Conservation (phyloP, 1,140 invertebrate genomes). For the Micrasema longulum region DNA sequence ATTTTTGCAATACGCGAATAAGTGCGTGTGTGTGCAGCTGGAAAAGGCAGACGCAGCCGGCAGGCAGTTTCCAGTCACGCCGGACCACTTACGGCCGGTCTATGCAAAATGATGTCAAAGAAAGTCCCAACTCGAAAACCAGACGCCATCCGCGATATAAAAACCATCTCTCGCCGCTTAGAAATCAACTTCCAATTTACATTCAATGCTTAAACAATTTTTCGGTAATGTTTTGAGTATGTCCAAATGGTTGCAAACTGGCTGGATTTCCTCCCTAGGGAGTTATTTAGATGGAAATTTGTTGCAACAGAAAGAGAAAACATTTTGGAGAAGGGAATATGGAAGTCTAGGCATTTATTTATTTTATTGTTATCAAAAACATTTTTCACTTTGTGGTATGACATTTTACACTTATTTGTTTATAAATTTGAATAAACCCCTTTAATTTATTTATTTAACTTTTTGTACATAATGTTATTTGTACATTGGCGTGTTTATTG, state of each 20-base stretch:
- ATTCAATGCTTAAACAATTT: neutral
- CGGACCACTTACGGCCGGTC: constrained; percentile 48
- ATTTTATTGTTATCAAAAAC: too few species aligned
- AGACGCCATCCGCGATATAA: constrained; percentile 35
- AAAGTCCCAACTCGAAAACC: constrained; percentile 51
- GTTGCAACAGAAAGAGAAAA: too few species aligned
- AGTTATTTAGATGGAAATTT: too few species aligned
- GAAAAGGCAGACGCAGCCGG: constrained; percentile 1
- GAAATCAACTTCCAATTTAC: constrained; percentile 10
- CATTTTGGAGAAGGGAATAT: too few species aligned
- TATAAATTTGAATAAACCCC: neutral
- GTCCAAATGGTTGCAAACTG: too few species aligned
- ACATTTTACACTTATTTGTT: too few species aligned
- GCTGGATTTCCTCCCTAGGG: too few species aligned
- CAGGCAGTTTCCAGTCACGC: constrained; percentile 26
- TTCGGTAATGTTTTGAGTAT: too few species aligned
- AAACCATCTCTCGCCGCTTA: constrained; percentile 41
- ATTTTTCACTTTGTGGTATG: too few species aligned
- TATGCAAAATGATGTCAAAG: constrained; percentile 55
- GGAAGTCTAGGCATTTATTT: too few species aligned
- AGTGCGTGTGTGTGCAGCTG: neutral
- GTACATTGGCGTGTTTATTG: too few species aligned
- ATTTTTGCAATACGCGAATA: neutral
- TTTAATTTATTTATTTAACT: neutral
- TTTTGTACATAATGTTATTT: too few species aligned